Evolutionary conservation across 2,797 vertebrate genomes (phyloP).

Genomic region (Craterocephalus amniculus): DNA sequence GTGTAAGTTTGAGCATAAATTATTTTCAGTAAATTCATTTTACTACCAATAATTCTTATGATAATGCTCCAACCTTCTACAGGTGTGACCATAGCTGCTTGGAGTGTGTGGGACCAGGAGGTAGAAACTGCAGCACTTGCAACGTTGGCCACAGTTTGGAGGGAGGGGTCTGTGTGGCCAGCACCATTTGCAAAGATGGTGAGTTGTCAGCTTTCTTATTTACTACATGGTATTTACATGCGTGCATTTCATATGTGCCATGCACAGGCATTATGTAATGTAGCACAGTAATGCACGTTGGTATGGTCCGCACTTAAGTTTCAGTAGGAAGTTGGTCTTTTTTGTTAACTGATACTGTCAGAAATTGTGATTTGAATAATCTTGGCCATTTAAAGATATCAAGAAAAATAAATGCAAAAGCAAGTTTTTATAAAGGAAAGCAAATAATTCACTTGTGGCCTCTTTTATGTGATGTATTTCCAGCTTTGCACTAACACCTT

Average conservation of each 20-base stretch:
- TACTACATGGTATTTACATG: not conserved
- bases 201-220: constrained; percentile 78
- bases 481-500: constrained; percentile 56
- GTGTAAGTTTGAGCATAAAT: not conserved
- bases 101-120: constrained; percentile 92
- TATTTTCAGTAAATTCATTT: too few species aligned
- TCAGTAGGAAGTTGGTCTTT: not conserved
- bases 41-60: too few species aligned
- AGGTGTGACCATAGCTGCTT: constrained; percentile 96
- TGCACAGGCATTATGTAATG: not conserved
- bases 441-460: constrained; percentile 21
- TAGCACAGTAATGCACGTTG: not conserved
- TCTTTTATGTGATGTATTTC: not conserved
- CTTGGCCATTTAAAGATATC: not conserved
- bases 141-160: constrained; percentile 93
- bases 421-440: constrained; percentile 23
- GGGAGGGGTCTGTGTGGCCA: constrained; percentile 90
- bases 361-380: constrained; percentile 11
- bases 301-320: not conserved
- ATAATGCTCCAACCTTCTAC: constrained; percentile 19
- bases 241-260: constrained; percentile 19
- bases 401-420: not conserved
- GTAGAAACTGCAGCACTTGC: constrained; percentile 95
- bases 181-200: constrained; percentile 99
- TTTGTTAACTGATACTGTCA: not conserved